These are phyloP conservation scores for Nasalis larvatus DNA, from an alignment of 2,113 vertebrate species.

Conservation along the genomic window DNA sequence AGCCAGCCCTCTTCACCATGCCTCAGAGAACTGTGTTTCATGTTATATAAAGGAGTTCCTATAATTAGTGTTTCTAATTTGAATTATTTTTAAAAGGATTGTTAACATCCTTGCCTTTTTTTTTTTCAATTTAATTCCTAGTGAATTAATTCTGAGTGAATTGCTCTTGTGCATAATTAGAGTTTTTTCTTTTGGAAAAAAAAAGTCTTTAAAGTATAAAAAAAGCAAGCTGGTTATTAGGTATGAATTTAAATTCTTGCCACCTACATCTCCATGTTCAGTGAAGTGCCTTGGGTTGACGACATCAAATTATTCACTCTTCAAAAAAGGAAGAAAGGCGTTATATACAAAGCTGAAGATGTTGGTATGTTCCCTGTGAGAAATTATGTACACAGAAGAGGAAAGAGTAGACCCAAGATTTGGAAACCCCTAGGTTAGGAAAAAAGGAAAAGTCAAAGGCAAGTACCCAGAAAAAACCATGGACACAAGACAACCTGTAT, in stretches of 20 bases:
- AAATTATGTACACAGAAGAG: background rate
- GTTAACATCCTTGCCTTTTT: slow-evolving; percentile 65
- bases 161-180: slow-evolving; percentile 65
- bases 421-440: background rate
- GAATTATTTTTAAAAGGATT: slow-evolving; percentile 66
- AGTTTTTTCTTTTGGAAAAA: slow-evolving; percentile 6
- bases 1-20: background rate
- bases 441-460: background rate
- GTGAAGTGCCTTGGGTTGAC: background rate
- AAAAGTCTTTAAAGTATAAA: slow-evolving; percentile 43
- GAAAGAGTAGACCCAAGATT: background rate
- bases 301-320: background rate
- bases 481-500: background rate
- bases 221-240: slow-evolving; percentile 46
- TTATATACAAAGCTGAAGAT: background rate
- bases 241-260: slow-evolving; percentile 52
- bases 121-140: slow-evolving; percentile 47
- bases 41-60: slow-evolving; percentile 61
- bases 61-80: slow-evolving; percentile 72
- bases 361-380: too few relatives aligned
- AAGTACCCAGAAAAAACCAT: background rate
- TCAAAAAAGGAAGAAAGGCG: background rate
- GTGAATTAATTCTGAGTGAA: slow-evolving; percentile 71
- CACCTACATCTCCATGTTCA: slow-evolving; percentile 49
- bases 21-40: slow-evolving; percentile 28